Percentiles rank a stretch among this genome's conserved stretches.
These are phyloP conservation scores for Tetropium fuscum DNA, from an alignment of 2,888 invertebrate genomes.

Conservation along the genomic window DNA sequence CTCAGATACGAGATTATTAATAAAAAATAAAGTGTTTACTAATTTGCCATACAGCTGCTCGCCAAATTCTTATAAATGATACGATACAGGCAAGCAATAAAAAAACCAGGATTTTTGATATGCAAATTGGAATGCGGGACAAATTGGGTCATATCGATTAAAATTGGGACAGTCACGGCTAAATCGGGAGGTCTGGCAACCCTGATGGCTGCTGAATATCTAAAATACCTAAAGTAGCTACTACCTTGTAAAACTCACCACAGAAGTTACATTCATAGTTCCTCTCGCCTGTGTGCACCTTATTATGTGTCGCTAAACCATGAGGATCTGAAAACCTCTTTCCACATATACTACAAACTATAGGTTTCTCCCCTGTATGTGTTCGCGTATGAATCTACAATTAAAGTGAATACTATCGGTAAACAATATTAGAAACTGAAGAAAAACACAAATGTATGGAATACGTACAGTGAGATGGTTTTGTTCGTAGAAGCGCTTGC, in stretches of 20 bases:
- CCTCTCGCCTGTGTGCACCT: slow-evolving; percentile 61
- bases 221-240: no score
- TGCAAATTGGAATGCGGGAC: no score
- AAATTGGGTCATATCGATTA: no score
- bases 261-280: slow-evolving; percentile 60
- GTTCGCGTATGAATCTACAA: slow-evolving; percentile 58
- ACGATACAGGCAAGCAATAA: no score
- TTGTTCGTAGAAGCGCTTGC: slow-evolving; percentile 59
- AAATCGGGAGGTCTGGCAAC: no score
- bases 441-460: neutral
- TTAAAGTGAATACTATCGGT: slow-evolving; percentile 6
- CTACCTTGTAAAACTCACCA: slow-evolving; percentile 50
- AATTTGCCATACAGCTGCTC: no score
- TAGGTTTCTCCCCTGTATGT: slow-evolving; percentile 61
- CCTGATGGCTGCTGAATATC: no score
- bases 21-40: no score
- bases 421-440: neutral
- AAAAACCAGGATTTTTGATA: no score
- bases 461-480: slow-evolving; percentile 56
- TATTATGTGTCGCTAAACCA: slow-evolving; percentile 58
- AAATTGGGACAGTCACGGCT: no score
- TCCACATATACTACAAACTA: slow-evolving; percentile 59
- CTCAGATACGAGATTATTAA: no score
- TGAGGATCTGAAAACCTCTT: slow-evolving; percentile 59
- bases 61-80: no score